Evolutionary conservation across 2,797 vertebrate species (phyloP).

Genomic region (Acanthurus tractus): DNA sequence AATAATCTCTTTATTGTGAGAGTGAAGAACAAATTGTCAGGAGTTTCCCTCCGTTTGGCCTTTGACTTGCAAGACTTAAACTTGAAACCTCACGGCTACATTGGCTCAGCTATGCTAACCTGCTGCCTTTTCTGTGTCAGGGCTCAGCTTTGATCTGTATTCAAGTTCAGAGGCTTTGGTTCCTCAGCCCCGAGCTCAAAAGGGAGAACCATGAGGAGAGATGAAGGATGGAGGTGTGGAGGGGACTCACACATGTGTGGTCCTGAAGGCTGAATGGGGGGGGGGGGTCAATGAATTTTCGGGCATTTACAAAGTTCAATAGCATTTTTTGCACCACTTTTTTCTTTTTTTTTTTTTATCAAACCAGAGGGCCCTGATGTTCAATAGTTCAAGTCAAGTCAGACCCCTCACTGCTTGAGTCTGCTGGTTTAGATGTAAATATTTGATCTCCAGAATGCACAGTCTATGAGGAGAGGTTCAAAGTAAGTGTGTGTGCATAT

Average conservation of each 20-base stretch:
- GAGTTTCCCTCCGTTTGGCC: slow-evolving; percentile 16
- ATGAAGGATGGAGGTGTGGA: slow-evolving; percentile 26
- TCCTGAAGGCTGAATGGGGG: slow-evolving; percentile 16
- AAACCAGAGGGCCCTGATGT: neutral
- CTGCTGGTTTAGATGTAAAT: neutral
- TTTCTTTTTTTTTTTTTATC: neutral
- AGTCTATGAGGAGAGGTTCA: neutral
- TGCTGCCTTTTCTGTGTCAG: slow-evolving; percentile 25
- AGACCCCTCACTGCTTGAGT: neutral
- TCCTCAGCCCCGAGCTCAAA: slow-evolving; percentile 32
- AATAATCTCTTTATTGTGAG: neutral
- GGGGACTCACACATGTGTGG: slow-evolving; percentile 31
- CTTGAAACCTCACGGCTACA: neutral
- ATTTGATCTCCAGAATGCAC: neutral
- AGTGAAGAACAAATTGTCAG: slow-evolving; percentile 12
- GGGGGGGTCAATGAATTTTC: slow-evolving; percentile 7
- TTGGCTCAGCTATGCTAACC: slow-evolving; percentile 23
- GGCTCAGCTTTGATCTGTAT: slow-evolving; percentile 24
- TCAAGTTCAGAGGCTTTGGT: slow-evolving; percentile 40
- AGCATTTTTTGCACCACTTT: slow-evolving; percentile 3
- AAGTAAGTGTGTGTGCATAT: no score
- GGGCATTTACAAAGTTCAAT: slow-evolving; percentile 25
- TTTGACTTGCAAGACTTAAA: slow-evolving; percentile 19
- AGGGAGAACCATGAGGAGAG: slow-evolving; percentile 5
- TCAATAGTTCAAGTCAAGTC: neutral